Conservation (phyloP, 2,797 vertebrate species). For the Dryobates pubescens region DNA sequence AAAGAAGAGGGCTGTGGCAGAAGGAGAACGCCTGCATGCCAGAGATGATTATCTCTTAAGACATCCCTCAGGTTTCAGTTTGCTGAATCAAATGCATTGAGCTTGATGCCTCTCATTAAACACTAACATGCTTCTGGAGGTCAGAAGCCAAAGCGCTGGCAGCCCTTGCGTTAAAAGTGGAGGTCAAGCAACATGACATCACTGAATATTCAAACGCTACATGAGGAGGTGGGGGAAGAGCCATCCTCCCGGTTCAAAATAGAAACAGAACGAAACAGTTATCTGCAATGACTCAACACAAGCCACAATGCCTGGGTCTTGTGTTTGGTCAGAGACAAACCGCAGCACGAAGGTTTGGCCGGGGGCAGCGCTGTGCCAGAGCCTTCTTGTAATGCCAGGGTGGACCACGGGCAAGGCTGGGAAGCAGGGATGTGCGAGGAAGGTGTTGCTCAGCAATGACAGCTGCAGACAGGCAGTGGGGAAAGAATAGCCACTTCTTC, state of each 20-base stretch:
- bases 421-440: conserved; percentile 5
- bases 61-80: background rate
- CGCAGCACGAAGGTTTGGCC: background rate
- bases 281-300: conserved; percentile 4
- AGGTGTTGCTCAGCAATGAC: conserved; percentile 41
- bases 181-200: conserved; percentile 41
- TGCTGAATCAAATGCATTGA: background rate
- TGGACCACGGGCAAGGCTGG: background rate
- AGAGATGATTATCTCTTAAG: background rate
- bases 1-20: background rate
- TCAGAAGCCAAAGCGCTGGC: conserved; percentile 34
- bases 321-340: conserved; percentile 1
- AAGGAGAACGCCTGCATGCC: background rate
- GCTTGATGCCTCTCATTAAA: background rate
- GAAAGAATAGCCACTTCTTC: conserved; percentile 66
- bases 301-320: background rate
- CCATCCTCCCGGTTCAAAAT: background rate
- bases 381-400: background rate
- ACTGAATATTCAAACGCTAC: conserved; percentile 54
- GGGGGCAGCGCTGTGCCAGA: background rate
- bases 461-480: conserved; percentile 44
- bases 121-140: background rate
- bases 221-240: background rate
- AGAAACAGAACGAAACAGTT: background rate
- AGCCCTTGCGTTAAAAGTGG: background rate